phyloP scores from a whole-genome alignment of 1,140 invertebrate species.

The Muscidifurax raptorellus region DNA sequence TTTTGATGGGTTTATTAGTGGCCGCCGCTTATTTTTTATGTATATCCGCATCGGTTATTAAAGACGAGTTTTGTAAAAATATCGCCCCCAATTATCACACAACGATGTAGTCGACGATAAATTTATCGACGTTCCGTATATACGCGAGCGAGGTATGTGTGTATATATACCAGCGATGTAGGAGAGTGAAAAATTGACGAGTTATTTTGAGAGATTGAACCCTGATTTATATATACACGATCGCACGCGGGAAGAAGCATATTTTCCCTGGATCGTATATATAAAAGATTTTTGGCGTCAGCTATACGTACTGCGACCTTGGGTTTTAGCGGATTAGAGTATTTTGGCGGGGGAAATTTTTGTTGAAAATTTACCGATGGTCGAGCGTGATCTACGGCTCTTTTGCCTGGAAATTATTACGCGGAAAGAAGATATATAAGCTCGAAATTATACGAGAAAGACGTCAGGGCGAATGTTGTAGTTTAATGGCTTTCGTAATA shows the following conservation, averaged over 20 bases:
- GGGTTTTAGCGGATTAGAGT: not conserved
- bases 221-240: not conserved
- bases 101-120: too few relatives aligned
- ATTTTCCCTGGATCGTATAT: not conserved
- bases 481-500: conserved; percentile 14
- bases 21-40: too few relatives aligned
- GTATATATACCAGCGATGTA: too few relatives aligned
- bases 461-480: not conserved
- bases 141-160: too few relatives aligned
- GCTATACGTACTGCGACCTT: not conserved
- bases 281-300: not conserved
- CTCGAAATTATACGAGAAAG: not conserved
- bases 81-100: too few relatives aligned
- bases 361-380: conserved; percentile 4
- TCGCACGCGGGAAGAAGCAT: not conserved
- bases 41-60: too few relatives aligned
- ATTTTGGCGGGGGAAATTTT: not conserved
- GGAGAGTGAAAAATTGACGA: too few relatives aligned
- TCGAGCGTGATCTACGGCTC: not conserved
- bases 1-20: too few relatives aligned
- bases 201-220: not conserved
- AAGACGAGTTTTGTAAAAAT: too few relatives aligned
- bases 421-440: not conserved
- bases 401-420: conserved; percentile 3
- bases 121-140: too few relatives aligned